These are phyloP conservation scores for Tiliacea aurago DNA, from an alignment of 2,888 invertebrate genomes.

Conservation along the genomic window DNA sequence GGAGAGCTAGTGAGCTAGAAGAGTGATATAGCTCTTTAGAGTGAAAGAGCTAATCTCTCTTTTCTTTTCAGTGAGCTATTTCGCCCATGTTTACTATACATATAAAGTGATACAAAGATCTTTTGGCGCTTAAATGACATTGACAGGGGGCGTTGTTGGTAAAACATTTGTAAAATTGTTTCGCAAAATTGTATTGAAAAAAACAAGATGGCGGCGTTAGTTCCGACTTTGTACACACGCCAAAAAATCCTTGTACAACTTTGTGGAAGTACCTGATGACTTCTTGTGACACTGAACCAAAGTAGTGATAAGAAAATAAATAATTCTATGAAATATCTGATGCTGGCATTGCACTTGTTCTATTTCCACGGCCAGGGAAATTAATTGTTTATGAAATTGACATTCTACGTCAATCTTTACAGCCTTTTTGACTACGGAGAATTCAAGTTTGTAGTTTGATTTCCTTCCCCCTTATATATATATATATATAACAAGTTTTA, in stretches of 20 bases:
- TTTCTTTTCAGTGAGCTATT: no score
- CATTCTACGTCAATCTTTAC: neutral
- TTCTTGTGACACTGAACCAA: slow-evolving; percentile 60
- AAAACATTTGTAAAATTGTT: neutral
- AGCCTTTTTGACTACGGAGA: no score
- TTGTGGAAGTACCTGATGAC: slow-evolving; percentile 28
- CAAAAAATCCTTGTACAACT: neutral
- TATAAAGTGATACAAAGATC: neutral
- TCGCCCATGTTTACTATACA: no score
- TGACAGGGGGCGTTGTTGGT: neutral
- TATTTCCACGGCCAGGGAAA: neutral
- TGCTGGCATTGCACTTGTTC: slow-evolving; percentile 19
- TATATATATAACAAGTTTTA: no score
- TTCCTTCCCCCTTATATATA: no score
- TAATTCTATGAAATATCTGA: slow-evolving; percentile 23
- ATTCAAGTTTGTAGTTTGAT: no score
- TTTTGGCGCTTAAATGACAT: neutral
- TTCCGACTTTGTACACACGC: no score
- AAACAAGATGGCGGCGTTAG: neutral
- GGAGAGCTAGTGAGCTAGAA: no score
- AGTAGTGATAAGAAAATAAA: slow-evolving; percentile 53
- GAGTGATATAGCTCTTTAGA: no score
- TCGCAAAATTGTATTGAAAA: neutral
- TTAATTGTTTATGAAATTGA: neutral
- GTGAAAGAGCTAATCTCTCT: no score